These are phyloP conservation scores for Xyrauchen texanus DNA, from an alignment of 2,113 vertebrate species.

Conservation along the genomic window DNA sequence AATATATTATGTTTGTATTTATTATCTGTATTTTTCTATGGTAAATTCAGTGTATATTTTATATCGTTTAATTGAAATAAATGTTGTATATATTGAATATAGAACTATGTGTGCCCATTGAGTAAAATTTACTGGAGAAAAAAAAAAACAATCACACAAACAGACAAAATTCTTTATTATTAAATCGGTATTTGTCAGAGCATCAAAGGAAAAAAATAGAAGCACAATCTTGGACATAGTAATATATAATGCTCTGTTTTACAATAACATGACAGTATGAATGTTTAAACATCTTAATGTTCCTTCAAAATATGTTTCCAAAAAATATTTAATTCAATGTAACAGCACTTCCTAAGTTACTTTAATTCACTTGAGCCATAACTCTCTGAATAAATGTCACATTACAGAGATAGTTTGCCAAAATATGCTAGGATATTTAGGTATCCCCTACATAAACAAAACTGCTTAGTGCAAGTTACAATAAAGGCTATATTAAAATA, in stretches of 20 bases:
- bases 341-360: background rate
- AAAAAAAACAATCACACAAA: background rate
- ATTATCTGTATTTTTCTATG: slow-evolving; percentile 84
- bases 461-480: background rate
- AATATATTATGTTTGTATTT: slow-evolving; percentile 77
- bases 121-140: background rate
- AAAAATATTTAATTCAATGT: slow-evolving; percentile 36
- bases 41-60: slow-evolving; percentile 84
- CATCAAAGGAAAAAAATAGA: slow-evolving; percentile 58
- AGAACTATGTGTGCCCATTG: slow-evolving; percentile 58
- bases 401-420: slow-evolving; percentile 7
- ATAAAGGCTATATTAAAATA: slow-evolving; percentile 4
- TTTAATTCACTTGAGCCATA: background rate
- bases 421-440: slow-evolving; percentile 5
- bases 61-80: slow-evolving; percentile 82
- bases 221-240: slow-evolving; percentile 59
- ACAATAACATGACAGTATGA: slow-evolving; percentile 44
- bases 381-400: background rate
- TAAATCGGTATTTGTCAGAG: slow-evolving; percentile 45
- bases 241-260: slow-evolving; percentile 62
- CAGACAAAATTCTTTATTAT: slow-evolving; percentile 58
- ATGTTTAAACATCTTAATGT: slow-evolving; percentile 24
- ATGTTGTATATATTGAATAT: slow-evolving; percentile 86
- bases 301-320: slow-evolving; percentile 30
- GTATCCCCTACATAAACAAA: slow-evolving; percentile 19